These are phyloP conservation scores for Callosobruchus maculatus DNA, from an alignment of 2,888 invertebrate species.

Conservation along the genomic window DNA sequence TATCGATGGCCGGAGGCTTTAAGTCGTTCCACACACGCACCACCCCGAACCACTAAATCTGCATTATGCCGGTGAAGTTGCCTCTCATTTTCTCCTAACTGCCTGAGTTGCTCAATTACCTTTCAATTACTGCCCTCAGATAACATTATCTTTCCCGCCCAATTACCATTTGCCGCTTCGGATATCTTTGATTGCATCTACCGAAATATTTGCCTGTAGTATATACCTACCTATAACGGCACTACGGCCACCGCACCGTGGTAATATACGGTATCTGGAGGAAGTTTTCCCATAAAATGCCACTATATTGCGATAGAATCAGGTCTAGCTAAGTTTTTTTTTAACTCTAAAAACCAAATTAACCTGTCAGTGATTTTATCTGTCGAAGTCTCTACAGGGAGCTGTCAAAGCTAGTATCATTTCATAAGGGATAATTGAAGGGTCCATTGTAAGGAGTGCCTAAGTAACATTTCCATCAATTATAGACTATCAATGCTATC, in stretches of 20 bases:
- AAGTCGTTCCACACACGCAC: conserved; percentile 44
- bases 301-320: no score
- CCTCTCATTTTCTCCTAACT: conserved; percentile 44
- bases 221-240: background rate
- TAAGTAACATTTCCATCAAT: no score
- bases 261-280: background rate
- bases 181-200: background rate
- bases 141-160: conserved; percentile 48
- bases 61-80: conserved; percentile 39
- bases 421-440: no score
- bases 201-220: background rate
- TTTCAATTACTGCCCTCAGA: conserved; percentile 49
- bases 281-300: no score
- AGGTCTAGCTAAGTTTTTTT: no score
- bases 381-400: no score
- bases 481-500: no score
- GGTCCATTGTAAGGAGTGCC: no score
- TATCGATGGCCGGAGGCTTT: conserved; percentile 43
- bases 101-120: conserved; percentile 49
- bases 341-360: no score
- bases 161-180: conserved; percentile 24
- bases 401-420: no score
- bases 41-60: conserved; percentile 41
- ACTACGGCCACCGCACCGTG: background rate
- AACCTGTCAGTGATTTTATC: no score